Conservation (phyloP, 2,888 invertebrate species). For the Apodemia zela region DNA sequence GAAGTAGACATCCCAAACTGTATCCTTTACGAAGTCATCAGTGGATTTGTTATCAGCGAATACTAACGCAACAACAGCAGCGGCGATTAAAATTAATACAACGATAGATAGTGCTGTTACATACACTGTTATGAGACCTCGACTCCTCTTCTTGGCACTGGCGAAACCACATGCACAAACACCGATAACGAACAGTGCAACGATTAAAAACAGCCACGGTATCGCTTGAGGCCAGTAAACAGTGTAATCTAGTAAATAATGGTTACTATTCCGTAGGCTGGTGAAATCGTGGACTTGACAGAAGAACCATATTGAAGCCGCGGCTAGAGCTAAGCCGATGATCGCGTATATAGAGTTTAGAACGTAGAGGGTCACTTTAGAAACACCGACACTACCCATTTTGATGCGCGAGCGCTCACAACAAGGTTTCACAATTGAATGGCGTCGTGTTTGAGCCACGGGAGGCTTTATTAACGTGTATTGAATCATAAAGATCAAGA, state of each 20-base stretch:
- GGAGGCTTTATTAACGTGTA: constrained; percentile 15
- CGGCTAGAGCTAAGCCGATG: constrained; percentile 49
- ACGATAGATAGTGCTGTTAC: constrained; percentile 46
- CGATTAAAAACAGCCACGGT: constrained; percentile 65
- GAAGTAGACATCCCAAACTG: constrained; percentile 64
- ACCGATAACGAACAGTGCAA: constrained; percentile 51
- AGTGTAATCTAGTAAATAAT: constrained; percentile 64
- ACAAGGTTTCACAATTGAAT: constrained; percentile 44
- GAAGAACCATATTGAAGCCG: constrained; percentile 61
- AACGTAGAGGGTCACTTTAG: constrained; percentile 41
- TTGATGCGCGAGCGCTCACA: constrained; percentile 33
- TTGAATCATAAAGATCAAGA: constrained; percentile 33
- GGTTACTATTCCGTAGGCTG: constrained; percentile 56
- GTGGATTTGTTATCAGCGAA: constrained; percentile 57
- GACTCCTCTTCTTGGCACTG: constrained; percentile 52
- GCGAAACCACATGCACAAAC: constrained; percentile 57
- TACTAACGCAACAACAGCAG: constrained; percentile 52
- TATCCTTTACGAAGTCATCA: constrained; percentile 60
- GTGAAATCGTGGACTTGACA: constrained; percentile 55
- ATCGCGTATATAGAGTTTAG: constrained; percentile 52
- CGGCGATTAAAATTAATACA: constrained; percentile 44
- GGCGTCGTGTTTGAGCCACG: constrained; percentile 42
- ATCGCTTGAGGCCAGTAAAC: constrained; percentile 71
- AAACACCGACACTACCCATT: constrained; percentile 35
- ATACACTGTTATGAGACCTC: constrained; percentile 48